A percentile compares a stretch with the other conserved stretches of the same genome.
phyloP scores from a whole-genome alignment of 2,888 invertebrate genomes.

The Villa cingulata region DNA sequence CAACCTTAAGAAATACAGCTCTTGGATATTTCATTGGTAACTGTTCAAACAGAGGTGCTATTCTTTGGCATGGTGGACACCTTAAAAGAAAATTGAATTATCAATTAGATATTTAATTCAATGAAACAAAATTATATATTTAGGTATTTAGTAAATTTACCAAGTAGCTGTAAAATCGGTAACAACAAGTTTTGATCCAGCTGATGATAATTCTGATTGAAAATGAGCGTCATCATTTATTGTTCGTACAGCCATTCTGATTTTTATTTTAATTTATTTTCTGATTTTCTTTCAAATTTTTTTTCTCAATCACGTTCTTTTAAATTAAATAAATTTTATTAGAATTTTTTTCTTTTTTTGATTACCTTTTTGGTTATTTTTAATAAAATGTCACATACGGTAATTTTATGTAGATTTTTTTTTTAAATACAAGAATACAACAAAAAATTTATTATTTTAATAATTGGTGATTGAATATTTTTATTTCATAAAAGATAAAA shows the following conservation, averaged over 20 bases:
- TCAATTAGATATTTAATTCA: not conserved
- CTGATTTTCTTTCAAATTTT: no score
- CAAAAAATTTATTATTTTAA: no score
- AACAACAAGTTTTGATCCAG: constrained; percentile 78
- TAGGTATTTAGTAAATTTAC: constrained; percentile 36
- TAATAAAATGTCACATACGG: no score
- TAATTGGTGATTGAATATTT: no score
- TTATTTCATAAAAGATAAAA: no score
- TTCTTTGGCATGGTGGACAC: constrained; percentile 94
- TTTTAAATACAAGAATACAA: no score
- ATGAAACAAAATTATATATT: not conserved
- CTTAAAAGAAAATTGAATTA: constrained; percentile 37
- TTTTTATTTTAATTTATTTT: not conserved
- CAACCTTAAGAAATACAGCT: constrained; percentile 82
- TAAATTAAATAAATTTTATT: no score
- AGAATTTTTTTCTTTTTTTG: no score
- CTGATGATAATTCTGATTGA: constrained; percentile 66
- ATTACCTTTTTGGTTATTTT: no score
- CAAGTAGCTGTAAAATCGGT: constrained; percentile 92
- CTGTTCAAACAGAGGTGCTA: constrained; percentile 85
- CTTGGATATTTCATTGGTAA: constrained; percentile 74
- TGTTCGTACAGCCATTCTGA: constrained; percentile 29
- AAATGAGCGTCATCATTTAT: constrained; percentile 52
- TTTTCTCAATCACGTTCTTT: no score
- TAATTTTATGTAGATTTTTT: no score